phyloP scores from a whole-genome alignment of 2,797 vertebrate genomes.

The Lateolabrax maculatus region DNA sequence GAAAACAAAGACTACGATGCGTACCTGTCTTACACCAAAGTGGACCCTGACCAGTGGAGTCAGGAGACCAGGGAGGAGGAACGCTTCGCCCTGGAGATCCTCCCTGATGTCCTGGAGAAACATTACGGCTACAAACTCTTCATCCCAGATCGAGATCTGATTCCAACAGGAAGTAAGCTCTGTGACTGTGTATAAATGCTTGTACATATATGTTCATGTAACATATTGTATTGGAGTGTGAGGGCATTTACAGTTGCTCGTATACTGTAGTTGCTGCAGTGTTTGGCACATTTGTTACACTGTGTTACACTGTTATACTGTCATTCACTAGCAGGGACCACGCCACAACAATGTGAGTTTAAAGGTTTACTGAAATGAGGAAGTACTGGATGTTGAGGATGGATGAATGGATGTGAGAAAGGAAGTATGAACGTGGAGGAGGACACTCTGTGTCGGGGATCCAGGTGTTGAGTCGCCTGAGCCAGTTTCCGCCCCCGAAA shows the following conservation, averaged over 20 bases:
- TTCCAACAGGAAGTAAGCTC: constrained; percentile 96
- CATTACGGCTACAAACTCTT: constrained; percentile 99
- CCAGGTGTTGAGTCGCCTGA: not conserved
- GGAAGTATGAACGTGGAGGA: not conserved
- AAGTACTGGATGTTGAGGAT: not conserved
- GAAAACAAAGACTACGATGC: constrained; percentile 99
- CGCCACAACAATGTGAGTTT: constrained; percentile 3
- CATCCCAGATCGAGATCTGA: constrained; percentile 98
- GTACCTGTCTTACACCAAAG: constrained; percentile 98
- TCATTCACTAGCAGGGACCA: constrained; percentile 12
- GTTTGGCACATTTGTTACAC: constrained; percentile 34
- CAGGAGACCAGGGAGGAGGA: constrained; percentile 98
- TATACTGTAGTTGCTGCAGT: constrained; percentile 8
- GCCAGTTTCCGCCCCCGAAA: fast-evolving
- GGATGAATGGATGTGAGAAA: not conserved
- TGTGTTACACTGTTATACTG: too few species aligned
- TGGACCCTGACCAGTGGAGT: constrained; percentile 99
- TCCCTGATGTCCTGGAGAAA: constrained; percentile 98
- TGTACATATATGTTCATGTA: not conserved
- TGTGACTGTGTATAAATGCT: constrained; percentile 8
- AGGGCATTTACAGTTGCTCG: not conserved
- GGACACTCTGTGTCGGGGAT: not conserved
- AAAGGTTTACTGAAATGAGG: not conserved
- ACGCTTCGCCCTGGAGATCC: constrained; percentile 96
- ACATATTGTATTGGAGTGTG: not conserved